Evolutionary conservation across 2,113 vertebrate genomes (phyloP).

Genomic region (Pygathrix nemaeus): DNA sequence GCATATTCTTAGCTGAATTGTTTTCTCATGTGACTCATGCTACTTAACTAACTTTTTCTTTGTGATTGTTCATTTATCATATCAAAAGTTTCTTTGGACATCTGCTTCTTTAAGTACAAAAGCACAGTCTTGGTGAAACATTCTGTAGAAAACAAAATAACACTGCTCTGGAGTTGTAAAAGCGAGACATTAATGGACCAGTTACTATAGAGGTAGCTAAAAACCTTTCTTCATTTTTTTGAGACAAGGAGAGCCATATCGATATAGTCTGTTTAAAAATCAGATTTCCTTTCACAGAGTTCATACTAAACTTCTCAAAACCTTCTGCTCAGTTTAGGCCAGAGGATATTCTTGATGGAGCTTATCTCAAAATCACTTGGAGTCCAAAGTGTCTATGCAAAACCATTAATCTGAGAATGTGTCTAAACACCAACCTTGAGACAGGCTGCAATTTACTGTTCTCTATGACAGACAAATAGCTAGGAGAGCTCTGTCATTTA

Average conservation of each 20-base stretch:
- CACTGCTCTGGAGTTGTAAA: conserved; percentile 55
- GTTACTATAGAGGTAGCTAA: conserved; percentile 47
- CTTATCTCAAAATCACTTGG: conserved; percentile 81
- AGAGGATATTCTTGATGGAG: conserved; percentile 79
- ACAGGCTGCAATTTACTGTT: conserved; percentile 86
- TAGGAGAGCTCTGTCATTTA: conserved; percentile 81
- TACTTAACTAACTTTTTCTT: conserved; percentile 68
- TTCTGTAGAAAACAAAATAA: conserved; percentile 25
- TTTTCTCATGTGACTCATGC: conserved; percentile 76
- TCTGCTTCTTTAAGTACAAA: conserved; percentile 63
- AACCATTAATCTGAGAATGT: conserved; percentile 88
- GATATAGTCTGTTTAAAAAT: conserved; percentile 29
- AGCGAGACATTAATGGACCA: neutral
- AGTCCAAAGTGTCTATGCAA: conserved; percentile 86
- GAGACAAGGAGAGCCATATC: conserved; percentile 10
- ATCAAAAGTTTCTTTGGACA: conserved; percentile 66
- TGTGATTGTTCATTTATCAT: conserved; percentile 76
- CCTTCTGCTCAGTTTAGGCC: conserved; percentile 67
- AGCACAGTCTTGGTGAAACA: conserved; percentile 57
- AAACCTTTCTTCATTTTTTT: conserved; percentile 38
- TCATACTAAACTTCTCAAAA: conserved; percentile 62
- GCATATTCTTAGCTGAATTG: conserved; percentile 70
- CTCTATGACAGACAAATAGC: conserved; percentile 84
- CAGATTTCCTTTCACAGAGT: conserved; percentile 25
- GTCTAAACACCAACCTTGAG: conserved; percentile 84